Conservation (phyloP, 1,140 invertebrate species). For the Drosophila guanche region DNA sequence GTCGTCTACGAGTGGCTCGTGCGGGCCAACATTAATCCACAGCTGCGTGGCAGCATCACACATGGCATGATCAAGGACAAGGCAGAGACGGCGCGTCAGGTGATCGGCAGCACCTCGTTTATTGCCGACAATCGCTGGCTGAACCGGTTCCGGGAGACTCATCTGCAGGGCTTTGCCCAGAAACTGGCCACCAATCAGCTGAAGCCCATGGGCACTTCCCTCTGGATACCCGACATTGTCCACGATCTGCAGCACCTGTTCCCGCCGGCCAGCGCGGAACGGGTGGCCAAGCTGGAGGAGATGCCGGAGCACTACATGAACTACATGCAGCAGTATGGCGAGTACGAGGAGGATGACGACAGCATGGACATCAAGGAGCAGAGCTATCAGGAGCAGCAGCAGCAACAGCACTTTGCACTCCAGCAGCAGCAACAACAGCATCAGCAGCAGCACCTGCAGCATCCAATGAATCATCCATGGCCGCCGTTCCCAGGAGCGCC, state of each 20-base stretch:
- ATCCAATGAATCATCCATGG: conserved; percentile 57
- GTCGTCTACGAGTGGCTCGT: conserved; percentile 81
- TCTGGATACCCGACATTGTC: conserved; percentile 79
- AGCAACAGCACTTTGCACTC: conserved; percentile 61
- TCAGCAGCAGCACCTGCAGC: conserved; percentile 45
- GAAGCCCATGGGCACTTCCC: conserved; percentile 67
- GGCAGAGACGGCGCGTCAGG: conserved; percentile 69
- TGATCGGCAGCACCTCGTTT: conserved; percentile 73
- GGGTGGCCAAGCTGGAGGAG: conserved; percentile 77
- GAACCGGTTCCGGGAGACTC: conserved; percentile 77
- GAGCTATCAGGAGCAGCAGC: conserved; percentile 69
- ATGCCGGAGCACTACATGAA: conserved; percentile 77
- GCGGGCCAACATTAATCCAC: conserved; percentile 76
- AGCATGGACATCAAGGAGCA: conserved; percentile 72
- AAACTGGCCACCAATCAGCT: conserved; percentile 75
- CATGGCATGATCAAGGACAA: conserved; percentile 83
- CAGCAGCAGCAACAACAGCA: conserved; percentile 63
- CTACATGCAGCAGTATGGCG: conserved; percentile 80
- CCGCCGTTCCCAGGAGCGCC: conserved; percentile 56
- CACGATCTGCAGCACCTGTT: conserved; percentile 75
- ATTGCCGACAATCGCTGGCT: conserved; percentile 80
- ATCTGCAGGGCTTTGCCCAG: conserved; percentile 76
- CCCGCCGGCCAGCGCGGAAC: conserved; percentile 72
- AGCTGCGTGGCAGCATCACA: conserved; percentile 75
- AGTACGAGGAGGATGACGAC: conserved; percentile 78